phyloP scores from a whole-genome alignment of 2,888 invertebrate genomes.

The Sphaeridia pumilis region DNA sequence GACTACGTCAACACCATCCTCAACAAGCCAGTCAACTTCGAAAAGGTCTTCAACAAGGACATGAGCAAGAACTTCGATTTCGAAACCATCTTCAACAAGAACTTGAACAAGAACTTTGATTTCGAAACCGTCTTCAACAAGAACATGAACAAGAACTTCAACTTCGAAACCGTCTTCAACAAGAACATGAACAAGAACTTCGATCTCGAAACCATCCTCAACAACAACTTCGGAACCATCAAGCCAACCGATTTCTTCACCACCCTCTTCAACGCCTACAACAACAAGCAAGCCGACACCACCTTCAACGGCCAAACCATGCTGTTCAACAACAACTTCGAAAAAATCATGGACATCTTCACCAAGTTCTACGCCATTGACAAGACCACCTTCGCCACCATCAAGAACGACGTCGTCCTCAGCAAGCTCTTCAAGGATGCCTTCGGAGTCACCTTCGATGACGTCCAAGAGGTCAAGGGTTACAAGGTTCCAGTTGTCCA shows the following conservation, averaged over 20 bases:
- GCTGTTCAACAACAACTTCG: neutral
- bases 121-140: neutral
- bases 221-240: neutral
- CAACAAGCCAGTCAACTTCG: neutral
- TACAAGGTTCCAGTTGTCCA: neutral
- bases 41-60: neutral
- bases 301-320: neutral
- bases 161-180: too few species aligned
- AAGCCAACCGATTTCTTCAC: neutral
- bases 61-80: too few species aligned
- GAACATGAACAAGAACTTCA: too few species aligned
- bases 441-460: neutral
- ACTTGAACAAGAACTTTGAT: neutral
- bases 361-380: neutral
- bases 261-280: slow-evolving; percentile 1
- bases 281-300: neutral
- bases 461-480: slow-evolving; percentile 1
- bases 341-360: neutral
- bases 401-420: neutral
- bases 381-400: slow-evolving; percentile 1
- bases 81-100: neutral
- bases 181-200: too few species aligned
- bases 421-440: slow-evolving; percentile 8
- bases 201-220: neutral
- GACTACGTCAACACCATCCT: neutral